These are phyloP conservation scores for Ptychoptera albimana DNA, from an alignment of 2,888 invertebrate species.

Conservation along the genomic window DNA sequence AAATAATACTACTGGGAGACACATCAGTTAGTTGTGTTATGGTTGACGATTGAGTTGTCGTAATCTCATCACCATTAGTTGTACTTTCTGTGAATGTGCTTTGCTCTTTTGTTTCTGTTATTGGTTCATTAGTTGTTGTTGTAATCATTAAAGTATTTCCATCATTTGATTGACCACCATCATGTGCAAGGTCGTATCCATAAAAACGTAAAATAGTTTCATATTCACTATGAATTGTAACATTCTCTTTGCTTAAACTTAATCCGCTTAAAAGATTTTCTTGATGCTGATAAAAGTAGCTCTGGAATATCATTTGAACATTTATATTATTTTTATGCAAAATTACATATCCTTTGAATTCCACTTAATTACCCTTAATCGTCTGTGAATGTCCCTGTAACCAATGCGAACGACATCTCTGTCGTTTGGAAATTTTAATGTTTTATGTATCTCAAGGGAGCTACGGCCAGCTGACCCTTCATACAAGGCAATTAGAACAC, in stretches of 20 bases:
- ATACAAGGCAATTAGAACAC: constrained; percentile 60
- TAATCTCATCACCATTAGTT: neutral
- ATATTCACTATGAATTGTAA: constrained; percentile 56
- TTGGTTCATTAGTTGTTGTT: neutral
- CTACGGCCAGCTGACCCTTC: constrained; percentile 64
- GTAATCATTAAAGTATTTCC: too few species aligned
- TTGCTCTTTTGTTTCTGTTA: constrained; percentile 7
- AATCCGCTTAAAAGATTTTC: constrained; percentile 71
- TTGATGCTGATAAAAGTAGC: constrained; percentile 57
- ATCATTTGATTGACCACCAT: constrained; percentile 20
- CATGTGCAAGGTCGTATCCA: constrained; percentile 54
- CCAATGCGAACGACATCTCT: constrained; percentile 58
- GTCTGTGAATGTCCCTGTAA: constrained; percentile 66
- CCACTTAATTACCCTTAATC: constrained; percentile 47
- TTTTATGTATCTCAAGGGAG: constrained; percentile 51
- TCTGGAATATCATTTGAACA: constrained; percentile 34
- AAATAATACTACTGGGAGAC: too few species aligned
- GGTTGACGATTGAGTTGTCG: constrained; percentile 1
- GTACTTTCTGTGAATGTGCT: constrained; percentile 11
- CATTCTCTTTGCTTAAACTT: constrained; percentile 62
- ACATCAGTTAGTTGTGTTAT: neutral
- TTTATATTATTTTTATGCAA: neutral
- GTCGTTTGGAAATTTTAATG: constrained; percentile 55
- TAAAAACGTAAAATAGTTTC: constrained; percentile 59
- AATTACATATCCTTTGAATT: neutral